Base-by-base conservation (phyloP, 2,888 invertebrate genomes). In the Vandiemenella viatica region DNA sequence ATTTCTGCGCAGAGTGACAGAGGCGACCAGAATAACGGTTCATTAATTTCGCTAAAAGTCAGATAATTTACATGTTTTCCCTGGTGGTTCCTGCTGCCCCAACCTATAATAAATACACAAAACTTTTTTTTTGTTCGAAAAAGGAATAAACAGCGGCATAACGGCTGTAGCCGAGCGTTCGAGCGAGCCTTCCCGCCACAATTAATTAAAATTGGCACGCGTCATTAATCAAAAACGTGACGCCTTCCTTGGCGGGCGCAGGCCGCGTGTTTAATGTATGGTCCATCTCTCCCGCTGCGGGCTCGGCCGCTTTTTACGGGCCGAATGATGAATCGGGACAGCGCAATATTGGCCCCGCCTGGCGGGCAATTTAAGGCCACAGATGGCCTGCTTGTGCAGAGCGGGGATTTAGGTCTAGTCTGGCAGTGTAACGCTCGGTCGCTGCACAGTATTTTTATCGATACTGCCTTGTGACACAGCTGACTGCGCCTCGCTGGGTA, bases 1-100 rank as follows among this genome's bases (percentile, higher is more conserved):
- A n/a, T n/a, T n/a, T n/a, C n/a, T n/a, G n/a, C n/a, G n/a, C n/a
- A n/a, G n/a, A n/a, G n/a, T n/a, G 5, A 48, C 26, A 21, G 21
- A 42, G 42, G 19, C 21, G 19, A 42, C 42, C 42, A 13, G 6
- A 42, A 42, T 42, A 19, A 42, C 42, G 42, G 42, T 42, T 42
- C 42, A 42, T 42, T 42, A 42, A 42, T 42, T 17, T 19, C n/a
- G 42, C 21, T 42, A 42, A 42, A 42, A 42, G 42, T 42, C 42
- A 20, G 42, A 42, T 42, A 42, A 42, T 42, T 42, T 42, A 19
- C 42, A 19, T 20, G 42, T 42, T 21, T 13, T 15, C 42, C 42
- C 21, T 13, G 13, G 42, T 42, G 21, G 19, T n/a, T n/a, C 42
- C n/a, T 21, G 18, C 40, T n/a, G 6, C 21, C 19, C 42, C 19